Evolutionary conservation across 2,797 vertebrate species (phyloP), one percentile per base, ranked within the genome.

Genomic region (Iguana delicatissima): DNA sequence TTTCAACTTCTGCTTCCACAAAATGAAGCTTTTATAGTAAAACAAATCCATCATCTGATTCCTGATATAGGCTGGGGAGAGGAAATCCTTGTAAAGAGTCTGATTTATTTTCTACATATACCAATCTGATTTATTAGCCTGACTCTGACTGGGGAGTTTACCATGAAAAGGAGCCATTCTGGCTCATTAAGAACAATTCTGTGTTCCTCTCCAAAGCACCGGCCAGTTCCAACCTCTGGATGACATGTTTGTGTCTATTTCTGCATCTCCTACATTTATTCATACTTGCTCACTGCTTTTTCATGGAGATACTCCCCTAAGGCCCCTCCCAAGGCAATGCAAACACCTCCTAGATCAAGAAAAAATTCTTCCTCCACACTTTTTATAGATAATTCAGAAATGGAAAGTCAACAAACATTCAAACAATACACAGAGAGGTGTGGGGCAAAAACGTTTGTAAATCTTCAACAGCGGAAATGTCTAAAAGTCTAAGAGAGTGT

Each of bases 71-170:
- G 59, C 72, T 35, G 59, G 72, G 38, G 72, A 18, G 55, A 74
- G 69, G 52, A 89, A 89, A 89, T 35, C 50, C 29, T 77, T 13
- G 73, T 77, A 59, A 46, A 50, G 72, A 77, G 32, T n/a, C 67
- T 50, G 69, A 83, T 89, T 89, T 76, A 76, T 52, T 24, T 55
- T 42, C 52, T 46, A 24, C 69, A 64, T 38, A 46, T 77, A 67
- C 59, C 83, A 72, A 12, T 57, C 35, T 69, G 83, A 85, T 85
- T 85, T 85, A 89, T 85, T 79, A 69, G 89, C 77, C 59, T 57
- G 46, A 10, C 14, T 18, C 57, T 38, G 52, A 9, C 18, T 0
- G 0, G 93, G 88, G 77, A 84, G 67, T 69, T 84, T 84, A 42
- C 57, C 79, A 57, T 20, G 79, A 9, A 73, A 88, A 82, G 50